These are phyloP conservation scores for Crax fasciolata DNA, from an alignment of 2,797 vertebrate species.

Conservation along the genomic window DNA sequence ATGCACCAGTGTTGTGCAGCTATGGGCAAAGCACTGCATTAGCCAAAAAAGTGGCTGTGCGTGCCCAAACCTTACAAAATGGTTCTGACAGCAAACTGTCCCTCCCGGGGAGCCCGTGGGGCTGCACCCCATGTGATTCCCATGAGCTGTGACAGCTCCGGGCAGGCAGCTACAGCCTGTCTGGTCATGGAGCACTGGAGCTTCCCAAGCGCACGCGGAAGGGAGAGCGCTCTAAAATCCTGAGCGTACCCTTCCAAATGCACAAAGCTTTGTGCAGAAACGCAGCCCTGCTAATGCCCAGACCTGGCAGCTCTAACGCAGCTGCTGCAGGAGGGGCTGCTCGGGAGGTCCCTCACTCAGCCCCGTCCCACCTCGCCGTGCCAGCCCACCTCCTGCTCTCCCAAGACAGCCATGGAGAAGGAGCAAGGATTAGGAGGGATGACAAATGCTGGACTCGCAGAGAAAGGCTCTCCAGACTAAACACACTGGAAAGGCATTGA, in stretches of 20 bases:
- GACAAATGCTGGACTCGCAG: neutral
- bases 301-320: neutral
- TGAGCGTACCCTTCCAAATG: accelerated
- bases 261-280: neutral
- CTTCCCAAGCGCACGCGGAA: neutral
- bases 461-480: neutral
- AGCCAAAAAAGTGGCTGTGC: neutral
- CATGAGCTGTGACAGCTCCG: neutral
- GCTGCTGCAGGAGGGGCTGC: neutral
- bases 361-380: neutral
- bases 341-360: neutral
- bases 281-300: neutral
- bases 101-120: neutral
- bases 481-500: accelerated
- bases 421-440: neutral
- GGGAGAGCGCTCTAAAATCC: neutral
- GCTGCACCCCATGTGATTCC: neutral
- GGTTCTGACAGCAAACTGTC: neutral
- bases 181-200: accelerated
- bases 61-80: neutral
- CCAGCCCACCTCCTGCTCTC: neutral
- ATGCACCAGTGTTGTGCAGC: accelerated
- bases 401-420: accelerated
- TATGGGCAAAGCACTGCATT: neutral
- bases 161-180: neutral